phyloP scores from a whole-genome alignment of 2,797 vertebrate species.

The Lacerta bilineata region DNA sequence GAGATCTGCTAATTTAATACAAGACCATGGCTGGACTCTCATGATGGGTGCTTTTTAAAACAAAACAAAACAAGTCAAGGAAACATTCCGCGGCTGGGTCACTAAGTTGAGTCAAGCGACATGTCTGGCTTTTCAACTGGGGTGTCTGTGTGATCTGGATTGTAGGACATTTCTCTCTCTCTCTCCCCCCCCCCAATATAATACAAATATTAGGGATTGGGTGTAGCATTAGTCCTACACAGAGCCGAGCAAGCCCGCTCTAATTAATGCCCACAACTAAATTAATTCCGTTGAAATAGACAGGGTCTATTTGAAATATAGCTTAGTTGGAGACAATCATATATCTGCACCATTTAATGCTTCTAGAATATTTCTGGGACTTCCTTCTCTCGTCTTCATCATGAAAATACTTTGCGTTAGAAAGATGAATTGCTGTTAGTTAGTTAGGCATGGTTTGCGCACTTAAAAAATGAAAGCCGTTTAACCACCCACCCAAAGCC shows the following conservation, averaged over 20 bases:
- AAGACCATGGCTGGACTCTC: not conserved
- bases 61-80: not conserved
- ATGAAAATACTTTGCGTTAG: not conserved
- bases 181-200: too few species aligned
- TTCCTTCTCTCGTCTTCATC: not conserved
- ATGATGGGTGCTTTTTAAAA: not conserved
- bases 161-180: not conserved
- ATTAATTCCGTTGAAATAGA: too few species aligned
- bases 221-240: not conserved
- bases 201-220: too few species aligned
- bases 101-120: not conserved
- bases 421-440: not conserved
- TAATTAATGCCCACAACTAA: too few species aligned
- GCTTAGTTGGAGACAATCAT: too few species aligned
- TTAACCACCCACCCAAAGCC: too few species aligned
- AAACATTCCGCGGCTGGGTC: slow-evolving; percentile 8
- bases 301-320: too few species aligned
- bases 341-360: not conserved
- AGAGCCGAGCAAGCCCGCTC: not conserved
- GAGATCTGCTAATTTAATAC: slow-evolving; percentile 22
- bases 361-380: not conserved
- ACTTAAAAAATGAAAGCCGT: too few species aligned
- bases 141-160: not conserved
- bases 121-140: not conserved
- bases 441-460: not conserved